Evolutionary conservation across 2,888 invertebrate species (phyloP), one percentile per base, ranked within the genome.

Genomic region (Podabrus alpinus): DNA sequence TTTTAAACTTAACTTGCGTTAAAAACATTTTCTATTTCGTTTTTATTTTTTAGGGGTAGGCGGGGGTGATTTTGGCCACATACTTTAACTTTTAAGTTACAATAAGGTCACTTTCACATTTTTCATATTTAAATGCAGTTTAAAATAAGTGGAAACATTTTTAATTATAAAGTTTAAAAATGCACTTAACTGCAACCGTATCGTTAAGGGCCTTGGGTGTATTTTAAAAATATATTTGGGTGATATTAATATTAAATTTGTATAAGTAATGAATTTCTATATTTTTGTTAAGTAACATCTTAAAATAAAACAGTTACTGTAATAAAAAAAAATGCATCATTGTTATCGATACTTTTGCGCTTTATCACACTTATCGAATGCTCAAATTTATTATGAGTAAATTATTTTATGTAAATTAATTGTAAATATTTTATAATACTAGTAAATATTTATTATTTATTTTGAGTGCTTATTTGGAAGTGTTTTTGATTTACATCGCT

Each of bases 171-270:
- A 62, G 5, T 62, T 62, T 17, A 16, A 62, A 62, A 16, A 62
- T 16, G 16, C 62, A 62, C 45, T 29, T 45, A 7, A 45, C n/a
- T 45, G 45, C 45, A 45, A 45, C n/a, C n/a, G 45, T 45, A 45
- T 45, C 45, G 45, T 45, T 45, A 45, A n/a, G 45, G 45, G 45
- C 17, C 66, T 67, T 66, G 45, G 59, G 72, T 19, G 16, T 71
- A 67, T 29, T 67, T 15, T 29, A 24, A 68, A 15, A 64, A 21
- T 25, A 45, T 68, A 45, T 45, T 68, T 45, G 25, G 67, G 67
- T 67, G 24, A 68, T 68, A 45, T 68, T 29, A 68, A 68, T 45
- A 17, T 68, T 16, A 67, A 66, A 21, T 21, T 66, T 24, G 15
- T 24, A 66, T 10, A 15, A 24, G 66, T 45, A 45, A 45, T 45